Evolutionary conservation across 1,140 invertebrate genomes (phyloP).

Genomic region (Ladona fulva): DNA sequence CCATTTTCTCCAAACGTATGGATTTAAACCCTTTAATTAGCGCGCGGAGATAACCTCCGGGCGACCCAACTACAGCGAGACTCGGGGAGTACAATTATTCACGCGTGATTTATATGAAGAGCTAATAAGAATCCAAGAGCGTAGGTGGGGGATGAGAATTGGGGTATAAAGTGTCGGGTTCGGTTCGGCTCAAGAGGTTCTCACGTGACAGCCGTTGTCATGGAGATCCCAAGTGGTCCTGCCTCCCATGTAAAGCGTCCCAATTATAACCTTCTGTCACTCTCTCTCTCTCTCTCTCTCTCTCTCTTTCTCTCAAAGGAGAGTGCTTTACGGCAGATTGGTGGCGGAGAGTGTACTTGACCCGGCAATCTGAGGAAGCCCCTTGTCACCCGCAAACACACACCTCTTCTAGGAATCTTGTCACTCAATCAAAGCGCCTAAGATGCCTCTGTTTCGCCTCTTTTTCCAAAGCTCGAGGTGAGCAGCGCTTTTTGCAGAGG

Average conservation of each 20-base stretch:
- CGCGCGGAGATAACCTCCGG: too few species aligned
- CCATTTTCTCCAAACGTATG: too few species aligned
- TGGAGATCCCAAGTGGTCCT: background rate
- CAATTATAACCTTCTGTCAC: background rate
- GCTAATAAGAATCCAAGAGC: background rate
- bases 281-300: background rate
- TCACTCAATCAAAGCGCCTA: background rate
- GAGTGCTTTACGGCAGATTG: background rate
- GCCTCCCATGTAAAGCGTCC: background rate
- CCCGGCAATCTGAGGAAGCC: background rate
- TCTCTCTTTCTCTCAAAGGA: background rate
- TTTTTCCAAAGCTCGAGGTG: too few species aligned
- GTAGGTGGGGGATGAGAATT: constrained; percentile 24
- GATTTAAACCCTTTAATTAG: too few species aligned
- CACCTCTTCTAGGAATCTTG: background rate
- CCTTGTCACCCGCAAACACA: background rate
- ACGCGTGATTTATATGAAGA: too few species aligned
- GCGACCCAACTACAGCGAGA: too few species aligned
- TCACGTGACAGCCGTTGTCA: background rate
- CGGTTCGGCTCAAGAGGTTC: background rate
- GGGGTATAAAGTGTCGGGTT: constrained; percentile 1
- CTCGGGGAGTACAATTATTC: too few species aligned
- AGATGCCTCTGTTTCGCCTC: too few species aligned
- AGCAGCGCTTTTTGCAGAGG: too few species aligned
- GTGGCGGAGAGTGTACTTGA: background rate